These are phyloP conservation scores for Astyanax mexicanus DNA, from an alignment of 2,797 vertebrate genomes.

Conservation along the genomic window DNA sequence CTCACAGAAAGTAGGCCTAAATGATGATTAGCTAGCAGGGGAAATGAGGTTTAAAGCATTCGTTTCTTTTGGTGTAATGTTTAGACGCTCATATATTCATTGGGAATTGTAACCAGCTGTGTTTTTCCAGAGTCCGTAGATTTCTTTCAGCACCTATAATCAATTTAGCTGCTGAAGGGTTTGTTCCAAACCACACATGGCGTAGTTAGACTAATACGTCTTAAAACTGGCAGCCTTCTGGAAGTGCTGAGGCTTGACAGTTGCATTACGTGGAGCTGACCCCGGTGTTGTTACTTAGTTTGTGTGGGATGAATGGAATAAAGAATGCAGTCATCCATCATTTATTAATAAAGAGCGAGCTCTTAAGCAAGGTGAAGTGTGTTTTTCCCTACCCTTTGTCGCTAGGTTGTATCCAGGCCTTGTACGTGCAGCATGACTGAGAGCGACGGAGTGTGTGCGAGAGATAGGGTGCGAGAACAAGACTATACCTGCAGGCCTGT, in stretches of 20 bases:
- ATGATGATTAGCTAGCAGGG: conserved; percentile 49
- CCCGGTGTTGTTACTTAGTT: conserved; percentile 11
- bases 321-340: conserved; percentile 46
- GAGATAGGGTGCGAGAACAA: conserved; percentile 71
- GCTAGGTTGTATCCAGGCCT: conserved; percentile 32
- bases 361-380: conserved; percentile 24
- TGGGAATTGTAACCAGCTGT: conserved; percentile 42
- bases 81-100: conserved; percentile 29
- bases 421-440: conserved; percentile 38
- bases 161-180: conserved; percentile 8
- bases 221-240: not conserved
- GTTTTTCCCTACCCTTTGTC: conserved; percentile 22
- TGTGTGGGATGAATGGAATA: conserved; percentile 13
- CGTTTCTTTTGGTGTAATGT: not conserved
- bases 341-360: conserved; percentile 39
- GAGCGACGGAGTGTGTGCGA: conserved; percentile 49
- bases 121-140: conserved; percentile 1
- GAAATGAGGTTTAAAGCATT: conserved; percentile 32
- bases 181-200: conserved; percentile 1
- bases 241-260: conserved; percentile 28
- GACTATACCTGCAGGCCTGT: conserved; percentile 78
- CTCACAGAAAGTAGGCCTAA: conserved; percentile 34
- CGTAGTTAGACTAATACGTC: not conserved
- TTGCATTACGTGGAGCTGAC: conserved; percentile 4
- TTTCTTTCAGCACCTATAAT: conserved; percentile 10